A percentile compares a stretch with the other conserved stretches of the same genome.
These are phyloP conservation scores for Podarcis cretensis DNA, from an alignment of 2,113 vertebrate genomes.

Conservation along the genomic window DNA sequence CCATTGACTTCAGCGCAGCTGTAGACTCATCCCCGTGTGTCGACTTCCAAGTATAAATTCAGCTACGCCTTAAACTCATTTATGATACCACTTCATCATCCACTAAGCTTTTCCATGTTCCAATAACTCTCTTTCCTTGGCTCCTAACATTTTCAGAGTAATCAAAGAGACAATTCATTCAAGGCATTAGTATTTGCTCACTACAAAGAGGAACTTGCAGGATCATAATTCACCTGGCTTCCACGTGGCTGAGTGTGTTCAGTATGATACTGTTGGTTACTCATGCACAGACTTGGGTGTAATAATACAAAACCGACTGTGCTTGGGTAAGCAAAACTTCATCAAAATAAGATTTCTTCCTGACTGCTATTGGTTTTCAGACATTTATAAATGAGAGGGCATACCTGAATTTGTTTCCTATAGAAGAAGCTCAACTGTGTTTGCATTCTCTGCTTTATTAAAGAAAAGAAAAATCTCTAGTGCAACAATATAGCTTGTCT, in stretches of 20 bases:
- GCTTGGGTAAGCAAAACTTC: constrained; percentile 5
- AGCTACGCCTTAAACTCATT: constrained; percentile 31
- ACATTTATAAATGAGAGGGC: not conserved
- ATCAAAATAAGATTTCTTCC: constrained; percentile 11
- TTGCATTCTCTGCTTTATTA: not conserved
- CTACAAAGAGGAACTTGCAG: constrained; percentile 27
- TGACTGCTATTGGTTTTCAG: rapidly evolving
- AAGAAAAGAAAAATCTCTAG: not conserved
- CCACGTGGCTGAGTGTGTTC: not conserved
- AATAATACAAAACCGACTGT: constrained; percentile 9
- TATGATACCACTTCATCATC: constrained; percentile 22
- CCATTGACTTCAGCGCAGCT: constrained; percentile 7
- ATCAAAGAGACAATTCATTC: constrained; percentile 38
- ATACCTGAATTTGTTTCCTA: not conserved
- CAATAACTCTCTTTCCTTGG: constrained; percentile 33
- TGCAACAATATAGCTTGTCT: not conserved
- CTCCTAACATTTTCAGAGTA: constrained; percentile 39
- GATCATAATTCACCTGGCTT: constrained; percentile 34
- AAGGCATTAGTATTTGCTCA: constrained; percentile 31
- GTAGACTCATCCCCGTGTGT: constrained; percentile 23
- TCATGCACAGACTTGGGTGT: not conserved
- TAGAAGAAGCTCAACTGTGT: not conserved
- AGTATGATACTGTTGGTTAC: constrained; percentile 13
- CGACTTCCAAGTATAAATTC: constrained; percentile 42
- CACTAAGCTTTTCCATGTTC: constrained; percentile 18